phyloP scores from a whole-genome alignment of 2,113 vertebrate genomes.

The Clupea harengus region DNA sequence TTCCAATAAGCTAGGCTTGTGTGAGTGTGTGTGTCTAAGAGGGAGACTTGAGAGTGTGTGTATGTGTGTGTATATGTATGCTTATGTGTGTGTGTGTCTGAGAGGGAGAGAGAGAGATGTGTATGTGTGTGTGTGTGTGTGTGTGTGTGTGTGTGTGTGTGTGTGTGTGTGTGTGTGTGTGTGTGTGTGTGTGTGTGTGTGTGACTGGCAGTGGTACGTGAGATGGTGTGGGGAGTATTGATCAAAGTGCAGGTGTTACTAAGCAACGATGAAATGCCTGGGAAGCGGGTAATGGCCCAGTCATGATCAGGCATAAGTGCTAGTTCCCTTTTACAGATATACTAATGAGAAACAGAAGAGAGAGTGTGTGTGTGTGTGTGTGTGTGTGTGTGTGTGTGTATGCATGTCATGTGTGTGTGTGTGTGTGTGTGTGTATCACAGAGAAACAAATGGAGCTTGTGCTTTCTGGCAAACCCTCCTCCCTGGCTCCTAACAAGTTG shows the following conservation, averaged over 20 bases:
- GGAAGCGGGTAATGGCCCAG: conserved; percentile 65
- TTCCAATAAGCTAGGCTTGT: background rate
- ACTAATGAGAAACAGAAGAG: conserved; percentile 33
- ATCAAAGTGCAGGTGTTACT: conserved; percentile 75
- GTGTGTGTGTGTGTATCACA: background rate
- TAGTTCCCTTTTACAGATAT: conserved; percentile 51
- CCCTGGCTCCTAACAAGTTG: no score
- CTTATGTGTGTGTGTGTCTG: background rate
- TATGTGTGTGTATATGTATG: background rate
- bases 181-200: background rate
- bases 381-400: background rate
- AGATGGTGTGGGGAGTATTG: conserved; percentile 29
- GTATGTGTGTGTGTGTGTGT: background rate
- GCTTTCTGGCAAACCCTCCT: no score
- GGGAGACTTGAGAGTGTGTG: background rate
- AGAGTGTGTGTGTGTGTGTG: background rate
- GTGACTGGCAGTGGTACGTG: background rate
- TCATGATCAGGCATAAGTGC: conserved; percentile 65
- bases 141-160: background rate
- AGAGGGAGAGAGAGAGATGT: background rate
- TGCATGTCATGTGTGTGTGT: conserved; percentile 22
- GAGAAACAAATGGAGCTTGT: conserved; percentile 25
- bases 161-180: background rate
- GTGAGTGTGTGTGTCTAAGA: background rate
- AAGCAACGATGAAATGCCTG: conserved; percentile 72